Conservation (phyloP, 1,140 invertebrate genomes). For the Steinernema khuongi region DNA sequence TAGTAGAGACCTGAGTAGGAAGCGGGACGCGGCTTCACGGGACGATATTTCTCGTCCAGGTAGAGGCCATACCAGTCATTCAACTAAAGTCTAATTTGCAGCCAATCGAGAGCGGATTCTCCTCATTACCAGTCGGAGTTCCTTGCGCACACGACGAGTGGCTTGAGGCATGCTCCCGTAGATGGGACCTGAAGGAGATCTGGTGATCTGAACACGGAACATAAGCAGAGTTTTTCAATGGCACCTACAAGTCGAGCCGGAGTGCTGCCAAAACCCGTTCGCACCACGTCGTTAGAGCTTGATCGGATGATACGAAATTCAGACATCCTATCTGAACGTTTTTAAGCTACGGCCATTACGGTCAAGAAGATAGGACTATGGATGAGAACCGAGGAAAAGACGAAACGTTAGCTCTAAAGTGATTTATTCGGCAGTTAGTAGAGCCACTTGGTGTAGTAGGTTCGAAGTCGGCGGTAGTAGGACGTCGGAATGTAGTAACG, state of each 20-base stretch:
- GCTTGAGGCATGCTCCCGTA: not conserved
- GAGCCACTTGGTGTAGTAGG: not conserved
- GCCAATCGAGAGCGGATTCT: not conserved
- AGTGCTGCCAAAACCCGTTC: not conserved
- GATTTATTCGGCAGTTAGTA: not conserved
- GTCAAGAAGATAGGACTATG: not conserved
- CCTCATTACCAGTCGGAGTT: not conserved
- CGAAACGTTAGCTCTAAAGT: not conserved
- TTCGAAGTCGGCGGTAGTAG: not conserved
- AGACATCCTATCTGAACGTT: not conserved
- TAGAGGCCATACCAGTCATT: constrained; percentile 11
- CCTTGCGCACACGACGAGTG: not conserved
- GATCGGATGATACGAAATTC: constrained; percentile 7
- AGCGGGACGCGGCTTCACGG: not conserved
- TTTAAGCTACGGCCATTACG: not conserved
- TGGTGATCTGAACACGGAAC: not conserved
- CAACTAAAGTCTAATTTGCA: not conserved
- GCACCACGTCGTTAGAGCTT: not conserved
- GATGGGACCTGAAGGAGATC: not conserved
- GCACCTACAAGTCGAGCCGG: not conserved
- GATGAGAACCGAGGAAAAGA: not conserved
- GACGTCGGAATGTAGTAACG: not conserved
- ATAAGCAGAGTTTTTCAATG: not conserved
- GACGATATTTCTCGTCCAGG: constrained; percentile 2
- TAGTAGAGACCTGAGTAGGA: not conserved